Evolutionary conservation across 2,797 vertebrate species (phyloP).

Genomic region (Danio kyathit): DNA sequence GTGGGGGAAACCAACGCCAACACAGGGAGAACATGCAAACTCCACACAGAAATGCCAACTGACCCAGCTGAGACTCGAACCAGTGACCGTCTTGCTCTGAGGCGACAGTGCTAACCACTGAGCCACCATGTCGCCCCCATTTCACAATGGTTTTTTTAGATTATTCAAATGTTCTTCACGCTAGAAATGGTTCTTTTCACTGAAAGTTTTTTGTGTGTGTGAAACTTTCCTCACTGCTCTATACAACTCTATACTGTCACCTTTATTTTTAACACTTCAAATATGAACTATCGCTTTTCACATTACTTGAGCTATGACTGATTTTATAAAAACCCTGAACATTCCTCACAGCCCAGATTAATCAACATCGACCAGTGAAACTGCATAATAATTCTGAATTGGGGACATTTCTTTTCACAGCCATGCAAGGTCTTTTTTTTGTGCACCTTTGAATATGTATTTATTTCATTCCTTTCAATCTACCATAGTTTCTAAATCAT

Average conservation of each 20-base stretch:
- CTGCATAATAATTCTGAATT: slow-evolving; percentile 12
- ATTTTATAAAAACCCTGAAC: background rate
- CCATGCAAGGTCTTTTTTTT: background rate
- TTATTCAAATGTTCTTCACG: too few species aligned
- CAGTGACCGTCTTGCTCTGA: too few species aligned
- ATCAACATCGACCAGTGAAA: background rate
- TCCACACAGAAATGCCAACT: too few species aligned
- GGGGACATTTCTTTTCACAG: slow-evolving; percentile 1
- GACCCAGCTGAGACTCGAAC: too few species aligned
- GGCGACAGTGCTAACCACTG: too few species aligned
- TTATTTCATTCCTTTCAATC: background rate
- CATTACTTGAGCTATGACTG: slow-evolving; percentile 12
- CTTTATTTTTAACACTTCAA: background rate
- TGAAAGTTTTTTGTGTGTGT: too few species aligned
- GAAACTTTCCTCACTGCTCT: too few species aligned
- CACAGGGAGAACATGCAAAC: too few species aligned
- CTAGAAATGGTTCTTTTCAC: too few species aligned
- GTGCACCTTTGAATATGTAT: background rate
- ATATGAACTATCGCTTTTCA: slow-evolving; percentile 7
- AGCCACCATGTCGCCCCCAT: too few species aligned
- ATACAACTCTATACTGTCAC: slow-evolving; percentile 3
- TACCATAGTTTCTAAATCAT: background rate
- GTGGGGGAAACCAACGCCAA: too few species aligned
- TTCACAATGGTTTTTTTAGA: too few species aligned
- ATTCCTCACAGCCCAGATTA: background rate